Evolutionary conservation across 2,113 vertebrate species (phyloP).

Genomic region (Canis aureus): DNA sequence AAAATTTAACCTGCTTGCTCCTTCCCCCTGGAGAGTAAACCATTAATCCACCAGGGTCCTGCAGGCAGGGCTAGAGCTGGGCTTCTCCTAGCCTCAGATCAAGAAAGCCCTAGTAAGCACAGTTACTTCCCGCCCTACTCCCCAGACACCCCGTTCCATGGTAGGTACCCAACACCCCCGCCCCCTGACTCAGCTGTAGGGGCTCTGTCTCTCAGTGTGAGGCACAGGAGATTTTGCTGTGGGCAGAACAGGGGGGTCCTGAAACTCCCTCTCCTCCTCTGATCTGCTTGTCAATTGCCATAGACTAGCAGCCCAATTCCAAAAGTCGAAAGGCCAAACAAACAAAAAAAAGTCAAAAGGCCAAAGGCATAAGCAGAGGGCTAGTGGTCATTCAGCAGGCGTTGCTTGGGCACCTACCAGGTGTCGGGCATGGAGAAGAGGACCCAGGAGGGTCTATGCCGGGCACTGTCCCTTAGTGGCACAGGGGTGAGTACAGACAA

Average conservation of each 20-base stretch:
- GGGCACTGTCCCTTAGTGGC: not conserved
- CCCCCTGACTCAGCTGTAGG: not conserved
- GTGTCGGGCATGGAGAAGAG: not conserved
- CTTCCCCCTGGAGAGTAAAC: slow-evolving; percentile 51
- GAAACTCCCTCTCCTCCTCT: not conserved
- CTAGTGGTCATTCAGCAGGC: not conserved
- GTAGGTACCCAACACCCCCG: not conserved
- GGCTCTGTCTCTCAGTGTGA: not conserved
- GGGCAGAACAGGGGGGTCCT: too few species aligned
- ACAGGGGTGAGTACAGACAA: not conserved
- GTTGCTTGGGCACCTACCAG: not conserved
- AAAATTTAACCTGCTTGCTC: slow-evolving; percentile 39
- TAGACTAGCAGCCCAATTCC: not conserved
- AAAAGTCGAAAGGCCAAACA: not conserved
- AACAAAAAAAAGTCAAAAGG: not conserved
- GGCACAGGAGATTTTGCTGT: not conserved
- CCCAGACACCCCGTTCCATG: accelerated
- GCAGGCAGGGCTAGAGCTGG: not conserved
- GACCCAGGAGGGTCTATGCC: not conserved
- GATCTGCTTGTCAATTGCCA: not conserved
- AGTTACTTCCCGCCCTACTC: not conserved
- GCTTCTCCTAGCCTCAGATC: not conserved
- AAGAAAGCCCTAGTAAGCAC: not conserved
- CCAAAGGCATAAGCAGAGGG: not conserved
- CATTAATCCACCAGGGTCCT: slow-evolving; percentile 42